Conservation (phyloP, 2,797 vertebrate genomes). For the Enteromius thamalakanensis region DNA sequence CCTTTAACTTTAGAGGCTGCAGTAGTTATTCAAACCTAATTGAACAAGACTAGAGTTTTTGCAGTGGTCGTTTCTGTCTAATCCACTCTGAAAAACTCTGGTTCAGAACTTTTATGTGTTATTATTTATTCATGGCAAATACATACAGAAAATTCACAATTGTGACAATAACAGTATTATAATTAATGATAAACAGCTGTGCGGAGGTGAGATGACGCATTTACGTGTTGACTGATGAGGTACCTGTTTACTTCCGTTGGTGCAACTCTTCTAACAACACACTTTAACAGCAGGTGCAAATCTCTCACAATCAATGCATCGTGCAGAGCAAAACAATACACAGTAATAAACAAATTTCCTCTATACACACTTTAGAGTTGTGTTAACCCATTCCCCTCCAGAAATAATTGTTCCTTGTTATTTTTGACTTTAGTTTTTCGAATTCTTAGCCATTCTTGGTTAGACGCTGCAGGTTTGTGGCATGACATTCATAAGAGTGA, state of each 20-base stretch:
- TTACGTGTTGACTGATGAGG: conserved; percentile 44
- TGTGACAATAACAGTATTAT: conserved; percentile 25
- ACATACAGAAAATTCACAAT: conserved; percentile 28
- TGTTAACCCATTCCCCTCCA: not conserved
- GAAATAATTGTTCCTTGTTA: conserved; percentile 63
- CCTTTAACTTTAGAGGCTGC: conserved; percentile 70
- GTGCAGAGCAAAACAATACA: conserved; percentile 66
- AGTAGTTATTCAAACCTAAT: conserved; percentile 76
- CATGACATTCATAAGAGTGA: not conserved
- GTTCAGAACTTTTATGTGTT: conserved; percentile 39
- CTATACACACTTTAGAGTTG: conserved; percentile 85
- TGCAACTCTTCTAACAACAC: conserved; percentile 58
- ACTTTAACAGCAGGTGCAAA: conserved; percentile 60
- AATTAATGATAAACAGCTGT: conserved; percentile 45
- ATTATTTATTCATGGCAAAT: conserved; percentile 31
- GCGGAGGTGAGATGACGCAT: conserved; percentile 41
- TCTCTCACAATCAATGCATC: conserved; percentile 65
- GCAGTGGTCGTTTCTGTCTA: conserved; percentile 66
- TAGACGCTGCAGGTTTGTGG: not conserved
- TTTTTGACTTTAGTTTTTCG: conserved; percentile 77
- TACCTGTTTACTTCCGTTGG: conserved; percentile 53
- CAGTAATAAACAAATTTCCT: conserved; percentile 67
- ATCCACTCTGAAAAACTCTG: conserved; percentile 70
- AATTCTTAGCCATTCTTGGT: conserved; percentile 79
- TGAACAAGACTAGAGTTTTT: conserved; percentile 75